These are phyloP conservation scores for Hippocampus comes DNA, from an alignment of 2,113 vertebrate genomes.

Conservation along the genomic window DNA sequence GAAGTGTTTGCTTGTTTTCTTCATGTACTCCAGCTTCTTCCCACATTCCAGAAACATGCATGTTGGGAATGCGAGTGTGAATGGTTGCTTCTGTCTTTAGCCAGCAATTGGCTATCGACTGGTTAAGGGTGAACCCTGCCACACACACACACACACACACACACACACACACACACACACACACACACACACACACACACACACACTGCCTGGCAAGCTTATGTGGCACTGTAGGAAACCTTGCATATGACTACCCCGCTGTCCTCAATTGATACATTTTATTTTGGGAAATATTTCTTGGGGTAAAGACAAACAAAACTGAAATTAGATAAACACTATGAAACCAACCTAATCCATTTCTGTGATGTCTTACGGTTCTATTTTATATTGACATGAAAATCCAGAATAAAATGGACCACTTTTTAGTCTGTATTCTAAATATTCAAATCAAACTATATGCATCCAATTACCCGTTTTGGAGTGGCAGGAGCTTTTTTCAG, in stretches of 20 bases:
- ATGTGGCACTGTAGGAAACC: too few species aligned
- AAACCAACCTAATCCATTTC: background rate
- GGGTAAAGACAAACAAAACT: background rate
- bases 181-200: too few species aligned
- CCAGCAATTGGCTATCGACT: too few species aligned
- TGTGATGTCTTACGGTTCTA: background rate
- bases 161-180: too few species aligned
- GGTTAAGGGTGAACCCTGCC: too few species aligned
- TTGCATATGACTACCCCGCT: background rate
- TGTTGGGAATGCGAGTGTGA: too few species aligned
- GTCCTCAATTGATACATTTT: background rate
- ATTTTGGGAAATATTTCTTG: background rate
- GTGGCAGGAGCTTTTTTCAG: background rate
- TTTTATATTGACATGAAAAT: background rate
- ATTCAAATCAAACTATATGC: background rate
- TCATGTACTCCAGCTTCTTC: too few species aligned
- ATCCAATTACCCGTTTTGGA: background rate
- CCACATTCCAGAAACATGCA: too few species aligned
- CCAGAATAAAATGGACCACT: background rate
- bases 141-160: too few species aligned
- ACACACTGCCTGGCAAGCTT: too few species aligned
- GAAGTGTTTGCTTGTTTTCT: too few species aligned
- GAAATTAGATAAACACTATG: background rate
- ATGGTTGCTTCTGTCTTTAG: too few species aligned
- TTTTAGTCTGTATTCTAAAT: background rate